Evolutionary conservation across 2,888 invertebrate species (phyloP), one percentile per base, ranked within the genome.

Genomic region (Leucophenga maculata): DNA sequence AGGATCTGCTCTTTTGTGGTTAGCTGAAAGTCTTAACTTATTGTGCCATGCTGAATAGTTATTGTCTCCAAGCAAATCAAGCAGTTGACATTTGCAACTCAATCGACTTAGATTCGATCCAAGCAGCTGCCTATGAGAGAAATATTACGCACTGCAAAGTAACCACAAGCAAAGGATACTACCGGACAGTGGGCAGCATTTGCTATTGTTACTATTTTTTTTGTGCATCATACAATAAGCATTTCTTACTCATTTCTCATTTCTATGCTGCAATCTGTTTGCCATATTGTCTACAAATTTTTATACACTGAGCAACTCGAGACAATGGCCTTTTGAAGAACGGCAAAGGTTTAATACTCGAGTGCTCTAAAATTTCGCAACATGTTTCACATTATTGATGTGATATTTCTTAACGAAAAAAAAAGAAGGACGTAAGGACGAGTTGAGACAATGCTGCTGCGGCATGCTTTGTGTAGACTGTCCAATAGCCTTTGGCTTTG

Each of bases 301-400:
- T 26, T 26, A 26, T 26, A 14, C 16, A 22, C 16, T 57, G 18
- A 18, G 26, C 31, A 16, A 18, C 59, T 59, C 32, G 18, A 22
- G 22, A 55, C 55, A 55, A 55, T 22, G 9, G 55, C 14, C 20
- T 20, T 22, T n/a, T n/a, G n/a, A 44, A 57, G 44, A 54, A 50
- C 60, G 66, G 67, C 67, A 79, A 78, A 78, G 77, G 80, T 80
- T 83, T 80, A 73, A 78, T n/a, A n/a, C 73, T 57, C 50, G 52
- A 68, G 52, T 76, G 75, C 77, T 83, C 78, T 73, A 74, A 75
- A 71, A 83, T 82, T 82, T 81, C 74, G 81, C 83, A 83, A 83
- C 81, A 81, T 80, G 83, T 83, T 80, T 81, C 80, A 78, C 74
- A 81, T 80, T 80, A 83, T 80, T 79, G 76, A 80, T 78, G 78